Evolutionary conservation across 1,140 invertebrate species (phyloP).

Genomic region (Brachystomella parvula): DNA sequence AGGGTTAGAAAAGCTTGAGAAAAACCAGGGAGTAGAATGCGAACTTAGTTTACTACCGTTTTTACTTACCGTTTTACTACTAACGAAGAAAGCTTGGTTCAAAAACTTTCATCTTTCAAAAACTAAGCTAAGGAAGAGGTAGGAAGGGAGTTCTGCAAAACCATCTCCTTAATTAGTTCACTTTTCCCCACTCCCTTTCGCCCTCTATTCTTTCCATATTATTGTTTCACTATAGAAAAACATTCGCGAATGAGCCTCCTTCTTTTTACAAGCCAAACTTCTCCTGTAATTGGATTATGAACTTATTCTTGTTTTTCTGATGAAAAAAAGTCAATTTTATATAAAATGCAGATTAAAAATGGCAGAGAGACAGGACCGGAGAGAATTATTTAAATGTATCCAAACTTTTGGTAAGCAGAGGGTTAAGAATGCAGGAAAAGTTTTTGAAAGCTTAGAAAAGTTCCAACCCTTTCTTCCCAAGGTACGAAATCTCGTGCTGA

Average conservation of each 20-base stretch:
- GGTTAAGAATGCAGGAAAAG: not conserved
- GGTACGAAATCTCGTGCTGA: not conserved
- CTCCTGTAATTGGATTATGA: not conserved
- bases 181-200: constrained; percentile 2
- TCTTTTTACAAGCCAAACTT: not conserved
- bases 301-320: not conserved
- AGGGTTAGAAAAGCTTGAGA: too few relatives aligned
- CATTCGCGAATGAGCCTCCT: not conserved
- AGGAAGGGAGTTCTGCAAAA: not conserved
- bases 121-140: not conserved
- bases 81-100: not conserved
- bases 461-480: too few relatives aligned
- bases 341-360: not conserved
- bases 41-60: not conserved
- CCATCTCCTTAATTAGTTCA: constrained; percentile 18
- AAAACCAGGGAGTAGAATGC: too few relatives aligned
- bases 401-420: constrained; percentile 3
- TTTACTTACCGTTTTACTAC: not conserved
- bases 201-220: not conserved
- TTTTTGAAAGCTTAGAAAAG: not conserved
- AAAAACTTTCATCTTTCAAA: not conserved
- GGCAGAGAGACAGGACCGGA: not conserved
- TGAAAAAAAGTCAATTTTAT: too few relatives aligned
- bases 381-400: constrained; percentile 7
- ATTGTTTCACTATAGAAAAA: not conserved